A percentile compares a stretch with the other conserved stretches of the same genome.
Evolutionary conservation across 1,140 invertebrate species (phyloP).

Genomic region (Drosophila rufa): DNA sequence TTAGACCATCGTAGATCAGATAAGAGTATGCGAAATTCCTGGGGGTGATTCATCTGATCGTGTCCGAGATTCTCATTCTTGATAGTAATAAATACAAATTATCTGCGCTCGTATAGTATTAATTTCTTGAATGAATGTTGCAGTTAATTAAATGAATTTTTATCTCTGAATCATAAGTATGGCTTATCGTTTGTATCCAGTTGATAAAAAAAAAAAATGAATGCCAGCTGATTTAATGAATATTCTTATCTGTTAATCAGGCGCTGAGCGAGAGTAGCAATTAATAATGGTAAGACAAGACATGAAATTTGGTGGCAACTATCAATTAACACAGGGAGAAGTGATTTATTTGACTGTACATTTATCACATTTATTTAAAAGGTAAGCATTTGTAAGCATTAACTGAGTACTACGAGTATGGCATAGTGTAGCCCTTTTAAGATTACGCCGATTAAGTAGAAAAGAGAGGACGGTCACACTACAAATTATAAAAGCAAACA

Average conservation of each 20-base stretch:
- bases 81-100: constrained; percentile 2
- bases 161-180: constrained; percentile 7
- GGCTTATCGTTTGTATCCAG: constrained; percentile 5
- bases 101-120: constrained; percentile 4
- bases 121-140: constrained; percentile 9
- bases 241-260: constrained; percentile 13
- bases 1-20: constrained; percentile 15
- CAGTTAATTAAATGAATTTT: constrained; percentile 3
- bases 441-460: too few species aligned
- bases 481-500: too few species aligned
- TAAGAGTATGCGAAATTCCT: constrained; percentile 14
- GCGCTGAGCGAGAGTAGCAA: background rate
- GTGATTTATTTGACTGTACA: too few species aligned
- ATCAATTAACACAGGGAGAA: background rate
- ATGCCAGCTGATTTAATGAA: constrained; percentile 7
- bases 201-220: constrained; percentile 4
- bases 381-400: background rate
- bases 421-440: too few species aligned
- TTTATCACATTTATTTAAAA: too few species aligned
- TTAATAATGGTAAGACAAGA: constrained; percentile 7
- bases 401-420: too few species aligned
- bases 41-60: constrained; percentile 21
- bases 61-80: background rate
- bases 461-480: too few species aligned
- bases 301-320: background rate